Base-by-base conservation (phyloP, 2,888 invertebrate species). In the Tethea ocularis region DNA sequence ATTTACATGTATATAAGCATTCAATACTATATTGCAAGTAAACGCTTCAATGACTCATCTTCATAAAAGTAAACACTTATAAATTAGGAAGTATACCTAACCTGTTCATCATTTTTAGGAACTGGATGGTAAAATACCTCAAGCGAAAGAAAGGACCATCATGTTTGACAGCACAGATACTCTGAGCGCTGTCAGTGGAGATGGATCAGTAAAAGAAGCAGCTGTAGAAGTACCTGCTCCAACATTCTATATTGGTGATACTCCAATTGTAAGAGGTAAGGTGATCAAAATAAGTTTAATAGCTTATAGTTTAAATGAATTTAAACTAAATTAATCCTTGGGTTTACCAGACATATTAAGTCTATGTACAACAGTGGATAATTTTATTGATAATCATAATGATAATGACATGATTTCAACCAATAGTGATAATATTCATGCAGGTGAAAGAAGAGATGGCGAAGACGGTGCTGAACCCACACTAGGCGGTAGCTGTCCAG, bases 121-220 rank as follows among this genome's bases (percentile, higher is more conserved):
- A 61, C 69, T 88, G n/a, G 92, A 92, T 57, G 88, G 87, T 7
- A 77, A 86, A 57, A 78, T 74, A 0, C 93, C 93, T 5, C 83
- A 81, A 17, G 90, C 91, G 0, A 93, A 92, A 61, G 93, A 93
- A 61, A 87, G 93, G 11, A 93, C 93, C 0, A 92, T 93, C 59
- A 89, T 93, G 91, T 93, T 93, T 51, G 93, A 93, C 67, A 93
- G 93, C 65, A 93, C 93, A 6, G 93, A 93, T 61, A 93, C 93
- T 0, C 75, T 93, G 5, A 93, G 93, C 62, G 93, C 92, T 6
- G 88, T 93, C 55, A 91, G 93, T 53, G 89, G 87, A 0, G 91
- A 93, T 38, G 85, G 87, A 6, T 91, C 92, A 0, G 88, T 91
- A 1, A 82, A 82, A 51, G 89, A 92, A 64, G 92, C 89, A 0